Percentiles rank a stretch among this genome's conserved stretches.
phyloP scores from a whole-genome alignment of 2,113 vertebrate species.

The Anarrhichthys ocellatus region DNA sequence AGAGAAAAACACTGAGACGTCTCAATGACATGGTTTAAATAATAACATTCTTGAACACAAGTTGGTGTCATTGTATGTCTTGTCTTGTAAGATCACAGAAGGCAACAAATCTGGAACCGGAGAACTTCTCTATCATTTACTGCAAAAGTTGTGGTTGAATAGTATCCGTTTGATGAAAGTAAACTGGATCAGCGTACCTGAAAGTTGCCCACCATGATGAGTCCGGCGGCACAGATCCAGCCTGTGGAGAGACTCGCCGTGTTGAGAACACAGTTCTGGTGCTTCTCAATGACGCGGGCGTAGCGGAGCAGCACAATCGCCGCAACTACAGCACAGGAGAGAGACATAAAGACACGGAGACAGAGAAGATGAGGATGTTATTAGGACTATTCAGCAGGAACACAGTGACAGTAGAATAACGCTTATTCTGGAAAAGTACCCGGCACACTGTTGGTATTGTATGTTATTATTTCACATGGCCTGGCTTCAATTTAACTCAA shows the following conservation, averaged over 20 bases:
- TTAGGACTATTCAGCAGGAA: neutral
- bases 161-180: neutral
- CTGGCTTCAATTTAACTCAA: slow-evolving; percentile 48
- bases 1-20: neutral
- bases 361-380: neutral
- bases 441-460: neutral
- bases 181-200: slow-evolving; percentile 80
- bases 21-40: neutral
- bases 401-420: neutral
- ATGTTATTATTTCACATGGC: neutral
- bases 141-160: too few relatives aligned
- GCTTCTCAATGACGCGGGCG: slow-evolving; percentile 87
- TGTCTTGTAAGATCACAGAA: neutral
- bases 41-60: neutral
- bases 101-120: neutral
- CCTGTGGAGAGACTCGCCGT: slow-evolving; percentile 87
- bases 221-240: slow-evolving; percentile 90
- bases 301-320: slow-evolving; percentile 90
- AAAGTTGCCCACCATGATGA: slow-evolving; percentile 92
- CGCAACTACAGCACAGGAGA: slow-evolving; percentile 80
- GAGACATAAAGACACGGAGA: slow-evolving; percentile 5
- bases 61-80: neutral
- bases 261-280: slow-evolving; percentile 89
- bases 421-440: slow-evolving; percentile 16
- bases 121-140: neutral